Conservation (phyloP, 53 echinoderm and acorn worm genomes). For the Temnopleurus reevesii region DNA sequence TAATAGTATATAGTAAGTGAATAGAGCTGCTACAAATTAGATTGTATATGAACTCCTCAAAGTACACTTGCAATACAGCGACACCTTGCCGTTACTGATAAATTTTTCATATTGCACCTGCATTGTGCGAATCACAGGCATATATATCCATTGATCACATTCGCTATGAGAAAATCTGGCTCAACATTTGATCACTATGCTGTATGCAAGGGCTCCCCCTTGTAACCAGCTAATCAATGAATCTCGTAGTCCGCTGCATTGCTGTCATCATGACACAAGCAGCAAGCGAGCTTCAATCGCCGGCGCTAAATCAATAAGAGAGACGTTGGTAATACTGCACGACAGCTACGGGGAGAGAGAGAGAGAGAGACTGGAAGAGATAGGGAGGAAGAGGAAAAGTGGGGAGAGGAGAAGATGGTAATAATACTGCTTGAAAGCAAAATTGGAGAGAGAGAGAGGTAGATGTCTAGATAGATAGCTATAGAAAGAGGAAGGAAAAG, state of each 20-base stretch:
- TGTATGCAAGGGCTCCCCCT: conserved; percentile 21
- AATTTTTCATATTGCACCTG: background rate
- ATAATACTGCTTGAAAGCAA: background rate
- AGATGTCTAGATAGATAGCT: background rate
- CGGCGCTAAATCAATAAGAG: conserved; percentile 40
- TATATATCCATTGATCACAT: background rate
- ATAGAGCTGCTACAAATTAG: too few relatives aligned
- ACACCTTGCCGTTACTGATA: background rate
- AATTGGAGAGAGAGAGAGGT: background rate
- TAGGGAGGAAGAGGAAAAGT: background rate
- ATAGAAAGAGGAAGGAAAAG: background rate
- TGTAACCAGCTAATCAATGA: conserved; percentile 37
- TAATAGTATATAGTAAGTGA: too few relatives aligned
- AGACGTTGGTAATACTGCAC: background rate
- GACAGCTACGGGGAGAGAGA: background rate
- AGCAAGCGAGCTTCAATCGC: conserved; percentile 5
- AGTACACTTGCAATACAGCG: too few relatives aligned
- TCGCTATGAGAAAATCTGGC: background rate
- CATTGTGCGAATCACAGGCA: background rate
- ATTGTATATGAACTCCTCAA: too few relatives aligned
- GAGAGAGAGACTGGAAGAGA: background rate
- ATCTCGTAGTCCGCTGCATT: background rate
- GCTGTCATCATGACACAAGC: background rate
- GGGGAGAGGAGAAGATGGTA: background rate
- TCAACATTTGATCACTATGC: background rate